phyloP scores from a whole-genome alignment of 2,113 vertebrate species.

The Lates calcarifer region DNA sequence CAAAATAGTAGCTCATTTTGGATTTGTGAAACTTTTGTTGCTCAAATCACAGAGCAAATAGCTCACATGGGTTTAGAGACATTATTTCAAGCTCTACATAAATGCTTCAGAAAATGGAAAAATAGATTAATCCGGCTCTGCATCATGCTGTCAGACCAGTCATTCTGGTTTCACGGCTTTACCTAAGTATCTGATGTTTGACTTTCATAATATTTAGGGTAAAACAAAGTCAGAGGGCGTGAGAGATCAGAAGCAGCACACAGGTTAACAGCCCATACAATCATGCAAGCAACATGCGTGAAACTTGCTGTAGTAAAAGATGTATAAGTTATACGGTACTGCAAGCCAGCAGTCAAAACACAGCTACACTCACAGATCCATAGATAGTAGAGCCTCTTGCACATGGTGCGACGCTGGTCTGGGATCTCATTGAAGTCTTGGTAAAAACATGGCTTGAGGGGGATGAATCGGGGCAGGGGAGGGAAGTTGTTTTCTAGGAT shows the following conservation, averaged over 20 bases:
- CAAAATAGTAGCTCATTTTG: neutral
- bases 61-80: neutral
- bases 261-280: neutral
- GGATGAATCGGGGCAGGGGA: conserved; percentile 95
- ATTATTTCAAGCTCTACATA: neutral
- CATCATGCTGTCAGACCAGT: conserved; percentile 21
- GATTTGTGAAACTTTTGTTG: neutral
- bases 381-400: conserved; percentile 96
- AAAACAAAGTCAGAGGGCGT: conserved; percentile 60
- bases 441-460: conserved; percentile 98
- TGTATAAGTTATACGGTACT: neutral
- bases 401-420: conserved; percentile 90
- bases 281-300: neutral
- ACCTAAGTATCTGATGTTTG: conserved; percentile 1
- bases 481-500: conserved; percentile 97
- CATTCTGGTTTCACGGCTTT: conserved; percentile 28
- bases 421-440: conserved; percentile 98
- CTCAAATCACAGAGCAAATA: neutral
- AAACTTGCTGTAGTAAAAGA: neutral
- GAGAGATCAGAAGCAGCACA: neutral
- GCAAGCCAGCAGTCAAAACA: neutral
- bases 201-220: conserved; percentile 72
- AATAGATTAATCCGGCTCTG: neutral
- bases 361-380: conserved; percentile 93
- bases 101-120: neutral